These are phyloP conservation scores for Babylonia areolata DNA, from an alignment of 1,140 invertebrate species.

Conservation along the genomic window DNA sequence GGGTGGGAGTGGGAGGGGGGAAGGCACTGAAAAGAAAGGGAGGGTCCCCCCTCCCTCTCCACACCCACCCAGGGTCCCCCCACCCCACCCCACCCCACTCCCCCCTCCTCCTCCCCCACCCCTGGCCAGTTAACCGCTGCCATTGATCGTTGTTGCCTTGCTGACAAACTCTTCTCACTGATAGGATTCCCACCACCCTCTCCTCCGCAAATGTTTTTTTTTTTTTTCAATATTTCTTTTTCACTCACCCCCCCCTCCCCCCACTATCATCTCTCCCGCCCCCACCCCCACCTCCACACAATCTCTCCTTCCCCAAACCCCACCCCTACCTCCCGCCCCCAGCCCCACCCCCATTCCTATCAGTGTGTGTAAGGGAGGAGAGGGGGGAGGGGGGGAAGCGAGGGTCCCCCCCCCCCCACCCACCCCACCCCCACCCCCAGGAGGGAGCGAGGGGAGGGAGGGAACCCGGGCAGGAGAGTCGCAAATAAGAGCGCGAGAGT, in stretches of 20 bases:
- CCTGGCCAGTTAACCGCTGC: slow-evolving; percentile 9
- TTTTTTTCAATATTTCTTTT: too few species aligned
- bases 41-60: too few species aligned
- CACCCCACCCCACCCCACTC: too few species aligned
- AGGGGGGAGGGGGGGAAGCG: neutral
- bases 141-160: slow-evolving; percentile 16
- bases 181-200: neutral
- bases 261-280: too few species aligned
- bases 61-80: too few species aligned
- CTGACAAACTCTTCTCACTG: neutral
- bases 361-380: neutral
- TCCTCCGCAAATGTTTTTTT: neutral
- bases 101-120: too few species aligned
- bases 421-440: too few species aligned
- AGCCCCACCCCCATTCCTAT: neutral
- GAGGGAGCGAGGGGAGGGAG: neutral
- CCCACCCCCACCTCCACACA: too few species aligned
- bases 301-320: too few species aligned
- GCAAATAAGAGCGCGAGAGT: slow-evolving; percentile 15
- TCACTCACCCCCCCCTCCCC: neutral
- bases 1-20: neutral
- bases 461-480: neutral
- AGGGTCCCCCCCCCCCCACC: too few species aligned
- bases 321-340: neutral
- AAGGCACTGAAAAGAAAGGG: neutral